Conservation (phyloP, 2,797 vertebrate genomes). For the Thalassophryne amazonica region DNA sequence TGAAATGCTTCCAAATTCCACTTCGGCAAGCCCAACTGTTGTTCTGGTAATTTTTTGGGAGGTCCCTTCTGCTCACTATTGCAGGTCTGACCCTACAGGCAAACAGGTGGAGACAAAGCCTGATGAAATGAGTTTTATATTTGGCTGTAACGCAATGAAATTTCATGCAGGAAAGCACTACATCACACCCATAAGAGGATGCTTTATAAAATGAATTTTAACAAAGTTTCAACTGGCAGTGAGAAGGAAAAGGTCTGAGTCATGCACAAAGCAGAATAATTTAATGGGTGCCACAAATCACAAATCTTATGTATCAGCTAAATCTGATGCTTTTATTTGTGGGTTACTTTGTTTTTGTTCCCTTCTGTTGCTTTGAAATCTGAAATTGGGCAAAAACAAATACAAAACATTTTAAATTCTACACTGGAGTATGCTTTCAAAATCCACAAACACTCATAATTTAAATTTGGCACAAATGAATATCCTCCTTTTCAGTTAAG, state of each 20-base stretch:
- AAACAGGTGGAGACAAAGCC: slow-evolving; percentile 20
- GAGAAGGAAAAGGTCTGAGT: not conserved
- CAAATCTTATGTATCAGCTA: no score
- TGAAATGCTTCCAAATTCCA: slow-evolving; percentile 32
- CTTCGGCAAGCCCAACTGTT: slow-evolving; percentile 18
- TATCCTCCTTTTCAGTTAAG: not conserved
- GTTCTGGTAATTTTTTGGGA: slow-evolving; percentile 35
- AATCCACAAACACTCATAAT: slow-evolving; percentile 2
- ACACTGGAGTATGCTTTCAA: no score
- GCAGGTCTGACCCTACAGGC: slow-evolving; percentile 6
- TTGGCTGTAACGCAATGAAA: slow-evolving; percentile 1
- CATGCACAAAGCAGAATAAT: slow-evolving; percentile 5
- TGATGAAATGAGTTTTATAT: slow-evolving; percentile 11
- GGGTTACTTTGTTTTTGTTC: slow-evolving; percentile 1
- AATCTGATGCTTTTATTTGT: slow-evolving; percentile 9
- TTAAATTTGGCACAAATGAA: not conserved
- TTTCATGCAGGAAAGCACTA: slow-evolving; percentile 21
- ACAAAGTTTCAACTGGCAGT: slow-evolving; percentile 1
- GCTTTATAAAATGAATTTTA: slow-evolving; percentile 3
- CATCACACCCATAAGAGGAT: slow-evolving; percentile 7
- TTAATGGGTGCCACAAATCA: no score
- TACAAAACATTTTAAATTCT: no score
- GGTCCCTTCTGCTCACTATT: not conserved
- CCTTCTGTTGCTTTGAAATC: not conserved
- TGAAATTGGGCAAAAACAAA: no score